Evolutionary conservation across 2,797 vertebrate species (phyloP), one percentile per base, ranked within the genome.

Genomic region (Tolypeutes matacus): DNA sequence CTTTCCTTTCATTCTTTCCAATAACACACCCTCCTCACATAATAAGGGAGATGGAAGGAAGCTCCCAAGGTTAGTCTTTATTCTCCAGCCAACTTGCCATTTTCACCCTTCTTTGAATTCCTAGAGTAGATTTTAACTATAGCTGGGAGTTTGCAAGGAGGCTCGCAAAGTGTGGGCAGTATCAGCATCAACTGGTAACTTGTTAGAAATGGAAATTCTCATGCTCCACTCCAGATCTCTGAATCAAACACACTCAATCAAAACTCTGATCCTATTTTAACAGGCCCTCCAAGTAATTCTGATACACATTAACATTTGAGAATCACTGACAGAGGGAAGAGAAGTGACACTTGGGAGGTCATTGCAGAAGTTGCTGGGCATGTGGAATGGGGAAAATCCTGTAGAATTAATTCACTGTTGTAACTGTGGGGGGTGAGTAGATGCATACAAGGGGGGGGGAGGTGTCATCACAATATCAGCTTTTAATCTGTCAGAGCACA

Each of bases 1-100:
- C n/a, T 94, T 75, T 81, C 75, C 83, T 80, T 90, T 31, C 49
- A 25, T 70, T 89, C 49, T 83, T 82, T 82, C 46, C 62, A 82
- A 87, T 25, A 27, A 86, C 13, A 65, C 31, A 92, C 25, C 23
- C 13, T 58, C 51, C 18, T 93, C 18, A 80, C 27, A 25, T 67
- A 25, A 87, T 7, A 31, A 49, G 36, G 51, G 60, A 67, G n/a
- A 23, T 3, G 49, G 27, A 88, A 88, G 58, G 83, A 89, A 83
- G 53, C 25, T 87, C 29, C 31, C 23, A 56, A 56, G 53, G 53
- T 17, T 56, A 49, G 13, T 34, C 29, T 34, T 62, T 85, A 81
- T 39, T 17, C 49, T 81, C 21, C 13, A 62, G 17, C 5, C 51
- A n/a, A 36, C 3, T 18, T 87, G 42, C 31, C 56, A 73, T 62